These are phyloP conservation scores for Ypsolopha scabrella DNA, from an alignment of 2,888 invertebrate genomes.

Conservation along the genomic window DNA sequence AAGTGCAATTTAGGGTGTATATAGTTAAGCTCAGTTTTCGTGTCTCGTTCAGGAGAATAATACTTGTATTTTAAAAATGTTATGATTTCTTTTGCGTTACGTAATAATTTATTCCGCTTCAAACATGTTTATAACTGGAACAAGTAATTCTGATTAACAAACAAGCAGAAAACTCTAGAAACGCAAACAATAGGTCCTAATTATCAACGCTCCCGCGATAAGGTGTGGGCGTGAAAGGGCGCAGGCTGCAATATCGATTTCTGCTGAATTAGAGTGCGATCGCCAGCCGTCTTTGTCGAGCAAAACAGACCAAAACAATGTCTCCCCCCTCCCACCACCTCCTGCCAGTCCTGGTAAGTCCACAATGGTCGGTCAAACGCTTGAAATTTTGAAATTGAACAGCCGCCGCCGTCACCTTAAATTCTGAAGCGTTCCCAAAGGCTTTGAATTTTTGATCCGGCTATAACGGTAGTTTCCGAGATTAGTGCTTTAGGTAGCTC, in stretches of 20 bases:
- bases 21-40: too few relatives aligned
- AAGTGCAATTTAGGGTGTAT: background rate
- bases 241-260: slow-evolving; percentile 67
- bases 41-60: too few relatives aligned
- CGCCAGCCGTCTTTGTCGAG: slow-evolving; percentile 64
- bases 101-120: background rate
- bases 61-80: background rate
- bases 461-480: too few relatives aligned
- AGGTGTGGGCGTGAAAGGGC: slow-evolving; percentile 54
- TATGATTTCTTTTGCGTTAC: background rate
- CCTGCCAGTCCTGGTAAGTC: slow-evolving; percentile 32
- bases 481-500: too few relatives aligned
- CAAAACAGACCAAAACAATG: slow-evolving; percentile 71
- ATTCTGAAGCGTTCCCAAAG: background rate
- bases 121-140: background rate
- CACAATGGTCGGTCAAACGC: slow-evolving; percentile 16
- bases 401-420: background rate
- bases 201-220: slow-evolving; percentile 36
- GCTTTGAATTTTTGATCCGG: too few relatives aligned
- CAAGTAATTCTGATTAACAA: too few relatives aligned
- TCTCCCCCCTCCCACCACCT: slow-evolving; percentile 29
- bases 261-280: slow-evolving; percentile 68
- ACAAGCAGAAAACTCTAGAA: background rate
- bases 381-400: slow-evolving; percentile 5
- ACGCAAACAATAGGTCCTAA: slow-evolving; percentile 39